phyloP scores from a whole-genome alignment of 1,140 invertebrate species.

The Daktulosphaira vitifoliae region DNA sequence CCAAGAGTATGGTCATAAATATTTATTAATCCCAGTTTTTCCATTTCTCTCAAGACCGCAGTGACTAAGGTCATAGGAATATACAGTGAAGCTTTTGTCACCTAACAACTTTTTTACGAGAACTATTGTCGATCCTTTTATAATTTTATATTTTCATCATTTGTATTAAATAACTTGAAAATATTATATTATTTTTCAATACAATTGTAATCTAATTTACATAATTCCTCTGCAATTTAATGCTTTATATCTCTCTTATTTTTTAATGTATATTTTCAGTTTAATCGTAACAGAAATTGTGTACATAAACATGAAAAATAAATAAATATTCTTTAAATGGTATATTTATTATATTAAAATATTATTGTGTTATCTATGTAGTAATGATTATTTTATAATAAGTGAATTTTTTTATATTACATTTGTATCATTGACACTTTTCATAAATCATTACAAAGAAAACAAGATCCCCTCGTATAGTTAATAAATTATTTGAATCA shows the following conservation, averaged over 20 bases:
- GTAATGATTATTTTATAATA: no score
- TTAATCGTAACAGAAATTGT: no score
- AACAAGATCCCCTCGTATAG: no score
- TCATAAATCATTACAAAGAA: no score
- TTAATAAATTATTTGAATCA: no score
- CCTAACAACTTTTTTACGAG: background rate
- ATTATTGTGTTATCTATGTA: no score
- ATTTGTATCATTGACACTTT: no score
- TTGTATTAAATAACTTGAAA: constrained; percentile 7
- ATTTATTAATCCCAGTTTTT: constrained; percentile 29
- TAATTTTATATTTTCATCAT: constrained; percentile 3
- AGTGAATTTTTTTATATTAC: no score
- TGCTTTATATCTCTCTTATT: background rate
- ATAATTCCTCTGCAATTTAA: constrained; percentile 24
- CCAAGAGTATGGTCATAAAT: constrained; percentile 14
- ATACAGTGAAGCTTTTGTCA: background rate
- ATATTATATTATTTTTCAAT: background rate
- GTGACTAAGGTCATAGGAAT: background rate
- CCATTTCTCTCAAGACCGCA: constrained; percentile 6
- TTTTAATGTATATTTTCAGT: no score
- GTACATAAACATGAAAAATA: no score
- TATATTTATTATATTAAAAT: no score
- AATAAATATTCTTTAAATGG: no score
- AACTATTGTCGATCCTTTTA: constrained; percentile 7
- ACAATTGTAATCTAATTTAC: constrained; percentile 14